Evolutionary conservation across 2,113 vertebrate genomes (phyloP).

Genomic region (Anseranas semipalmata): DNA sequence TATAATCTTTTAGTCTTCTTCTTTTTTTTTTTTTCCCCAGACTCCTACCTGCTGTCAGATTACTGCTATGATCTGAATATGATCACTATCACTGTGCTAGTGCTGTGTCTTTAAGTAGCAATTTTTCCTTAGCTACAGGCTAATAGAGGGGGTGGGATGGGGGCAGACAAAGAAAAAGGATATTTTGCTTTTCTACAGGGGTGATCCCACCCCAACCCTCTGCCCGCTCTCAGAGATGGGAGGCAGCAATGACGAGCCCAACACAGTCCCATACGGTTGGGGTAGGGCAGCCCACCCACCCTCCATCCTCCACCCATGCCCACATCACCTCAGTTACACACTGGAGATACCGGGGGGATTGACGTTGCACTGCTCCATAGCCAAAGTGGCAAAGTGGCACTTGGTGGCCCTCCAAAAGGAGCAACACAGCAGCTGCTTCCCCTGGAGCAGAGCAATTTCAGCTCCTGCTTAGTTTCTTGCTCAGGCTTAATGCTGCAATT

Average conservation of each 20-base stretch:
- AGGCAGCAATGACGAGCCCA: not conserved
- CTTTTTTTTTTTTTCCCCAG: fast-evolving
- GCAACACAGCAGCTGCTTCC: not conserved
- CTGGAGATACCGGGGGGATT: not conserved
- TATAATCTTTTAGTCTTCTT: not conserved
- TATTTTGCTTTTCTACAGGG: not conserved
- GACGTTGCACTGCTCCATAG: fast-evolving
- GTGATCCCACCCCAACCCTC: fast-evolving
- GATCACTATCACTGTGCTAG: not conserved
- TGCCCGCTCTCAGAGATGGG: not conserved
- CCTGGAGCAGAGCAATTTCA: not conserved
- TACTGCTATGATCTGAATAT: not conserved
- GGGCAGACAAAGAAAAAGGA: not conserved
- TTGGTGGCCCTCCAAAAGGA: not conserved
- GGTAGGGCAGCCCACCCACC: not conserved
- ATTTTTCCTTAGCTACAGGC: not conserved
- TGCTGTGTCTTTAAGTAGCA: not conserved
- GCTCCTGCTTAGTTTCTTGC: not conserved
- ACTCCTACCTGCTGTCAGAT: not conserved
- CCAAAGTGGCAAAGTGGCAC: not conserved
- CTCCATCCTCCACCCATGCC: not conserved
- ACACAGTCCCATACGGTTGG: fast-evolving
- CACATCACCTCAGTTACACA: not conserved
- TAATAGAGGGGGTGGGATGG: not conserved
- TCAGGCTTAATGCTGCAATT: not conserved